Evolutionary conservation across 1,140 invertebrate genomes (phyloP), one percentile per base, ranked within the genome.

Genomic region (Drosophila sturtevanti): DNA sequence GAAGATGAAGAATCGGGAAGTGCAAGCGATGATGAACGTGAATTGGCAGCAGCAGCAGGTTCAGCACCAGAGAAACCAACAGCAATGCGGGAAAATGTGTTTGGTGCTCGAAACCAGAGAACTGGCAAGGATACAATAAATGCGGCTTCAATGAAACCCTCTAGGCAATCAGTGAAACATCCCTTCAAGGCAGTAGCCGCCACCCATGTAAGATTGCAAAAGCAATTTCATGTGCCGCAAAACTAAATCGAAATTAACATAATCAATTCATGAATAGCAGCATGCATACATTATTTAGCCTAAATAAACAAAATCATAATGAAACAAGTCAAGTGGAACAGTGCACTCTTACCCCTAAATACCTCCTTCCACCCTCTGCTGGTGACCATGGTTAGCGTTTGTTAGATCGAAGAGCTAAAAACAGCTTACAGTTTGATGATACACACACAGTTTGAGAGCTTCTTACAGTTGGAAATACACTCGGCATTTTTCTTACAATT

Each of bases 191-290:
- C 89, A n/a, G 79, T 86, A 59, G 81, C 89, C 18, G 76, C 89
- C 16, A 84, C 89, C 21, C 89, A 91, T 74, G 85, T 91, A 69
- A 84, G 89, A 63, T 68, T 89, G 69, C 89, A 91, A 72, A 82
- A 82, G 75, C 81, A 91, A 79, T 81, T 91, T 38, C 85, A 90
- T 77, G 89, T 91, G 77, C 87, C 89, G 16, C 81, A 82, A 66
- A 86, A 87, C 76, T 87, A 87, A 63, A 44, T 59, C 10, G 16
- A 70, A 38, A 71, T 70, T 77, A 77, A 48, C 59, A 77, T 76
- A 60, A 18, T 35, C 52, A 48, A 58, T 60, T 70, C 56, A 61
- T 70, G 6, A 48, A 21, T 11, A 11, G 52, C 27, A 31, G 7
- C 63, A 79, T 66, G 56, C 51, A 58, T 52, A 55, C 67, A 78